Percentiles rank a stretch among this genome's conserved stretches.
Evolutionary conservation across 2,113 vertebrate genomes (phyloP).

Genomic region (Cryptomyrus ogoouensis): DNA sequence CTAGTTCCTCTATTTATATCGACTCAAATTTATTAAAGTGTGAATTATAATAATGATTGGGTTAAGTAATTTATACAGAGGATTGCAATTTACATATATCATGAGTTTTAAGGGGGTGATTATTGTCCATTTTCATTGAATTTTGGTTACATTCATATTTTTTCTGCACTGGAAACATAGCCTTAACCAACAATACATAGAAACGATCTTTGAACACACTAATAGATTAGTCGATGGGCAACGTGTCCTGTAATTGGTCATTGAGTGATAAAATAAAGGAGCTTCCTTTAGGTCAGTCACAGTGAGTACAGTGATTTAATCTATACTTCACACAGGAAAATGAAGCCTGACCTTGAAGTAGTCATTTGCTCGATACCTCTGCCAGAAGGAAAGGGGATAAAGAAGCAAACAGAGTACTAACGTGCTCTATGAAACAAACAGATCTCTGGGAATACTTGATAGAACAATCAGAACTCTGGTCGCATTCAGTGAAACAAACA

Average conservation of each 20-base stretch:
- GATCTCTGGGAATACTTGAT: background rate
- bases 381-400: background rate
- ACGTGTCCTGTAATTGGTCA: background rate
- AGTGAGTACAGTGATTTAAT: background rate
- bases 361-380: background rate
- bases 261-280: background rate
- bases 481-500: background rate
- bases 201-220: background rate
- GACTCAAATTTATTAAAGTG: background rate
- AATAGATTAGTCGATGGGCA: background rate
- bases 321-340: background rate
- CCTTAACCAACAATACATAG: background rate
- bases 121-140: background rate
- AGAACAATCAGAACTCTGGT: background rate
- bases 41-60: background rate
- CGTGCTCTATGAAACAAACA: background rate
- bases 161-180: background rate
- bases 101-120: background rate
- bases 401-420: background rate
- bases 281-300: background rate
- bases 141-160: background rate
- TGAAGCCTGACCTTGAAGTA: slow-evolving; percentile 4
- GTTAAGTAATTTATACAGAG: background rate
- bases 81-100: background rate
- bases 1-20: background rate